Evolutionary conservation across 2,113 vertebrate genomes (phyloP), one percentile per base, ranked within the genome.

Genomic region (Arothron firmamentum): DNA sequence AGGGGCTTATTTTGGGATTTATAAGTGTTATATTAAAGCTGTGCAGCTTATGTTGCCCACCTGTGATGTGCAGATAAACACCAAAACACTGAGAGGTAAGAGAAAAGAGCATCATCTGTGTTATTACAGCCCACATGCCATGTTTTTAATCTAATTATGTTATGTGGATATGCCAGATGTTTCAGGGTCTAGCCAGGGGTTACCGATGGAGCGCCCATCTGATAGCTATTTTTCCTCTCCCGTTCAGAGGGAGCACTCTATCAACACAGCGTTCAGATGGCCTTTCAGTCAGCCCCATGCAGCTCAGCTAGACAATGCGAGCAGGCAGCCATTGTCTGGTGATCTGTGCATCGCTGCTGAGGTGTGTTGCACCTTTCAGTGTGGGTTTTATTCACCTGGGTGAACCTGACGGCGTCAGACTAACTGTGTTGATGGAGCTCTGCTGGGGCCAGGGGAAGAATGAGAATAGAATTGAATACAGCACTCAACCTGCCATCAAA

Each of bases 311-410:
- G 66, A 71, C 61, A 65, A 64, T 74, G 31, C 75, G 81, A 72
- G 65, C 72, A 67, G 80, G 49, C 77, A 71, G 77, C 81, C 67
- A 80, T 86, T 86, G 84, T 86, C 59, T 72, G 72, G 78, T 84
- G 81, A 86, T 86, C 71, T 82, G 82, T 80, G 71, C 62, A 70
- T 75, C 67, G 62, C 72, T 78, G 65, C 78, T 76, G 74, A 67
- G 61, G 77, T 53, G 64, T 17, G 21, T 70, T 75, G 69, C 77
- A 75, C 77, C 81, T 79, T 68, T 77, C 72, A 77, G 62, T 70
- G 67, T 4, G 7, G 9, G 72, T 74, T 78, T 75, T 79, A 82
- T 82, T 73, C 70, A 77, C 67, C 71, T n/a, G 16, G 43, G 72
- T 80, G 75, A 80, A 77, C 65, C 60, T 62, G 42, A 65, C 25